These are phyloP conservation scores for Microctonus brassicae DNA, from an alignment of 2,888 invertebrate genomes.

Conservation along the genomic window DNA sequence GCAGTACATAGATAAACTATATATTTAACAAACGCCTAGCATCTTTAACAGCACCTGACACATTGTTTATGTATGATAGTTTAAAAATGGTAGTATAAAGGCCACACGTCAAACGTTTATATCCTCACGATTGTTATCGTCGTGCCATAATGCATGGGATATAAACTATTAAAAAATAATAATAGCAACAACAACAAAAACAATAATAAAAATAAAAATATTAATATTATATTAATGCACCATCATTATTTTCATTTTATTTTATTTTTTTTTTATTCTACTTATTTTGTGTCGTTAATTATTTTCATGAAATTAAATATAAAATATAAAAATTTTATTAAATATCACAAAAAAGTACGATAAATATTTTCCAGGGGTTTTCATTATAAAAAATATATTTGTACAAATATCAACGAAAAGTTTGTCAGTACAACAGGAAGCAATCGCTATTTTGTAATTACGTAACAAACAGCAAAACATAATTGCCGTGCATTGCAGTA, in stretches of 20 bases:
- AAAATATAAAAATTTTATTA: too few relatives aligned
- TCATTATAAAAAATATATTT: neutral
- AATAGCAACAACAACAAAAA: neutral
- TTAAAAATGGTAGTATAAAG: neutral
- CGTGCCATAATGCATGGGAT: neutral
- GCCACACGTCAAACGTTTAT: neutral
- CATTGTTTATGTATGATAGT: neutral
- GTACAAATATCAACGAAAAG: neutral
- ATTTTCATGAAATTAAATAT: too few relatives aligned
- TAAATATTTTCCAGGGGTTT: too few relatives aligned
- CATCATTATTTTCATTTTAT: too few relatives aligned
- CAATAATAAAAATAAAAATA: neutral
- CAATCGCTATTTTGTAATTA: conserved; percentile 52
- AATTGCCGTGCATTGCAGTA: conserved; percentile 54
- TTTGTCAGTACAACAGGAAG: conserved; percentile 42
- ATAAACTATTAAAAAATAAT: neutral
- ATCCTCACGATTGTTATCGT: neutral
- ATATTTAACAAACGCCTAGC: neutral
- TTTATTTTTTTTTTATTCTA: neutral
- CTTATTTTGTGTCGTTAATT: neutral
- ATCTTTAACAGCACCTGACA: neutral
- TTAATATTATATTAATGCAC: too few relatives aligned
- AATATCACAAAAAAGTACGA: too few relatives aligned
- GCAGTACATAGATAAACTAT: neutral
- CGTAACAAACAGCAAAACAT: conserved; percentile 51